Evolutionary conservation across 2,888 invertebrate species (phyloP).

Genomic region (Lasioglossum malachurum): DNA sequence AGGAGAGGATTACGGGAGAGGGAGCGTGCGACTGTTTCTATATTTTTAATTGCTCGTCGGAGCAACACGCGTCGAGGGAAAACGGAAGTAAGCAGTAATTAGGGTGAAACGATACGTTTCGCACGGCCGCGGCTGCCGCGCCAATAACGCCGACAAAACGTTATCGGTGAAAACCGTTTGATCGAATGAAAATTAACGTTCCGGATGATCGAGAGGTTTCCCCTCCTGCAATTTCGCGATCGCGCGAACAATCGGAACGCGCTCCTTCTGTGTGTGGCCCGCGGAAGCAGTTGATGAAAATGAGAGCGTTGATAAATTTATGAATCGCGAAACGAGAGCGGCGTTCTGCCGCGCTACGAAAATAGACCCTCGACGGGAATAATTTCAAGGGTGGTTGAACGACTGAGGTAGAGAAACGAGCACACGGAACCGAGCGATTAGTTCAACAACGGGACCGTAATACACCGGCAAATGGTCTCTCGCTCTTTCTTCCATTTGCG

Average conservation of each 20-base stretch:
- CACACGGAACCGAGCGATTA: neutral
- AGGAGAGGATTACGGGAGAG: neutral
- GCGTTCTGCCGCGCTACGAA: neutral
- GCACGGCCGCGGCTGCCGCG: neutral
- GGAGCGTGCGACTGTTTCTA: neutral
- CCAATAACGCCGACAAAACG: neutral
- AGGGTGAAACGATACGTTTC: neutral
- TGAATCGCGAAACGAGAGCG: neutral
- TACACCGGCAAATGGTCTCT: neutral
- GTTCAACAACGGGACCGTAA: neutral
- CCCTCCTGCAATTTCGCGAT: neutral
- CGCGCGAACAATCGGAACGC: neutral
- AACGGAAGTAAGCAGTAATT: neutral
- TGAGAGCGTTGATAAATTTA: neutral
- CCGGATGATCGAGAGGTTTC: neutral
- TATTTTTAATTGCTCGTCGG: neutral
- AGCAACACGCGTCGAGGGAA: neutral
- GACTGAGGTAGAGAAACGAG: neutral
- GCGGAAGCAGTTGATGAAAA: neutral
- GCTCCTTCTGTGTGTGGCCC: neutral
- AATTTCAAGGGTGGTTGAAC: slow-evolving; percentile 4
- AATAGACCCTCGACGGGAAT: neutral
- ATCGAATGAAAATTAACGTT: neutral
- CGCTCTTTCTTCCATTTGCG: neutral
- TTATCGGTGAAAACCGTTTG: neutral